These are phyloP conservation scores for Petroica traversi DNA, from an alignment of 2,113 vertebrate species.

Conservation along the genomic window DNA sequence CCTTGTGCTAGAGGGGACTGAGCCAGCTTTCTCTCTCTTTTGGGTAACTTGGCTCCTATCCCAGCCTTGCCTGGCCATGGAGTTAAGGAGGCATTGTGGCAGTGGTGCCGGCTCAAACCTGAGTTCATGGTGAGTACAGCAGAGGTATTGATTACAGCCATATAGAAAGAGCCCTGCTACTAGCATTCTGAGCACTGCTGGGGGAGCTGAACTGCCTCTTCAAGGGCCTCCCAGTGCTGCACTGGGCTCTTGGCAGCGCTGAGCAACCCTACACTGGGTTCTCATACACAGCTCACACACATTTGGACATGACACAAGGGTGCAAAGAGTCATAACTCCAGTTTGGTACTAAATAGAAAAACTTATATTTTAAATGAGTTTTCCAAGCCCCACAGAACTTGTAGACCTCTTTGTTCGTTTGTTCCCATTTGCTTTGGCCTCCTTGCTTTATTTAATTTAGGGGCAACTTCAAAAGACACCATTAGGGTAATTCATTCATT, in stretches of 20 bases:
- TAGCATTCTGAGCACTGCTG: background rate
- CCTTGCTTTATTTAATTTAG: background rate
- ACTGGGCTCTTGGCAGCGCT: background rate
- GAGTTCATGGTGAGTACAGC: background rate
- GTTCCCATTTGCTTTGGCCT: background rate
- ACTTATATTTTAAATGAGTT: background rate
- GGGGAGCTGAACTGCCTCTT: background rate
- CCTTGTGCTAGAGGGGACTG: background rate
- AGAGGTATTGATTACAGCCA: background rate
- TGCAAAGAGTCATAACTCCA: background rate
- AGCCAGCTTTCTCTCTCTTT: background rate
- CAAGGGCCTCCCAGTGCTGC: background rate
- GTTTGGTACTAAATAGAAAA: background rate
- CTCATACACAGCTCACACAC: background rate
- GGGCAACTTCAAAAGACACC: background rate
- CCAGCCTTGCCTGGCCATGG: background rate
- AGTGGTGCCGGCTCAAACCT: rapidly evolving
- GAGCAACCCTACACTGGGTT: background rate
- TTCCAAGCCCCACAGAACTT: background rate
- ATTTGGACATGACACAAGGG: background rate
- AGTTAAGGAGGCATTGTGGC: background rate
- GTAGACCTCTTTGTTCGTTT: background rate
- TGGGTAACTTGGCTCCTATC: background rate
- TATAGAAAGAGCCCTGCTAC: background rate
- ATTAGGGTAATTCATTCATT: background rate